Evolutionary conservation across 2,797 vertebrate species (phyloP), one percentile per base, ranked within the genome.

Genomic region (Lepilemur ruficaudatus): DNA sequence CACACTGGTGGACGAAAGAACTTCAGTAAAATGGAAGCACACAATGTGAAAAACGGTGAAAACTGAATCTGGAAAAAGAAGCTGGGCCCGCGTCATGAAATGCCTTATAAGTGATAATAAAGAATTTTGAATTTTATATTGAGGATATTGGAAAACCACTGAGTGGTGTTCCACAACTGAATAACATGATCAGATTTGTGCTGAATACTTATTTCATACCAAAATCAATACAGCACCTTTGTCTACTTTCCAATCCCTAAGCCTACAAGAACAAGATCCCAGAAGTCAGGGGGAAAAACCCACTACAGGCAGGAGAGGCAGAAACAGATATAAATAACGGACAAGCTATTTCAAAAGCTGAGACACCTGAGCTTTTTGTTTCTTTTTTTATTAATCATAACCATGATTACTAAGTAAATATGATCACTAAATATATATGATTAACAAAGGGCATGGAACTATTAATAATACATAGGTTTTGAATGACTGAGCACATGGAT

Each of bases 351-450:
- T 92, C 35, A 85, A 79, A 92, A 41, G 28, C 32, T 82, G 23
- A 85, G 20, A 41, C 28, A 38, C 5, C 5, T n/a, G 3, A 59
- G 15, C 0, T 15, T 63, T 72, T 78, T 30, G 10, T 48, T 86
- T 52, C 41, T 50, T 69, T 82, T 86, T 43, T 9, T 63, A 4
- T 55, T 84, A 61, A 55, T 48, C 32, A 67, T 41, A 81, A 57
- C 52, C 65, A 7, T 79, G 28, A 89, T 87, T 76, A 38, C 28
- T 88, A 78, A 86, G 78, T 83, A 80, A 73, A 81, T 23, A 10
- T 65, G 11, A 32, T 84, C 41, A 81, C 2, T 55, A 72, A 48
- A 25, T 46, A 65, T 32, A 32, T 25, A 5, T 43, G 5, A n/a
- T 28, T 13, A 6, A 1, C 13, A 41, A 28, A 95, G 5, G 30